Evolutionary conservation across 92 coral and sea anemone species (phyloP), one percentile per base, ranked within the genome.

Genomic region (Galaxea fascicularis): DNA sequence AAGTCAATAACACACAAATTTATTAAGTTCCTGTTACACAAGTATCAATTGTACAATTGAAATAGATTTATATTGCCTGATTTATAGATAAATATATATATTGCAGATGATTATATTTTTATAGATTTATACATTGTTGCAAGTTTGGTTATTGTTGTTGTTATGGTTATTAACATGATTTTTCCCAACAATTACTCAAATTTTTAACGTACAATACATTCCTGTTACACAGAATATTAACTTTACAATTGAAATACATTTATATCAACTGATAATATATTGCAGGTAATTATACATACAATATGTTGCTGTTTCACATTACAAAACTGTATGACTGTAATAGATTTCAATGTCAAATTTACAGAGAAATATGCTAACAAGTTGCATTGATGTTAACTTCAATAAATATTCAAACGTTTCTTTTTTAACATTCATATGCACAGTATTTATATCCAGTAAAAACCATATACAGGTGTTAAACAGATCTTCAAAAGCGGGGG

Each of bases 21-120:
- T 74, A 74, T 74, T 52, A 76, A 58, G 57, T 76, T 76, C 82
- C 70, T 18, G 82, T 76, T 76, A 76, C 82, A 76, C 82, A 76
- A 76, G 57, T 76, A 76, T 76, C 31, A 35, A 60, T 76, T 76
- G 30, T 21, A 59, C 26, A 76, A 41, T 76, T 60, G 79, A 60
- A 9, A 65, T 65, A 65, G 18, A 65, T 65, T 31, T 65, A 65
- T 65, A 65, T 15, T 58, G 65, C 65, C 65, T 58, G 65, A 58
- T 58, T 58, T 58, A 18, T 58, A 58, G 65, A 58, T 20, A 58
- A 58, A n/a, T n/a, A n/a, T n/a, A 18, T 58, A 18, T 58, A 65
- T 29, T 65, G 45, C 45, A 65, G 45, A 65, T 65, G n/a, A n/a
- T n/a, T n/a, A n/a, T n/a, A n/a, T n/a, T n/a, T n/a, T n/a, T n/a